phyloP scores from a whole-genome alignment of 2,113 vertebrate species.

The Ceuthmochares aereus region DNA sequence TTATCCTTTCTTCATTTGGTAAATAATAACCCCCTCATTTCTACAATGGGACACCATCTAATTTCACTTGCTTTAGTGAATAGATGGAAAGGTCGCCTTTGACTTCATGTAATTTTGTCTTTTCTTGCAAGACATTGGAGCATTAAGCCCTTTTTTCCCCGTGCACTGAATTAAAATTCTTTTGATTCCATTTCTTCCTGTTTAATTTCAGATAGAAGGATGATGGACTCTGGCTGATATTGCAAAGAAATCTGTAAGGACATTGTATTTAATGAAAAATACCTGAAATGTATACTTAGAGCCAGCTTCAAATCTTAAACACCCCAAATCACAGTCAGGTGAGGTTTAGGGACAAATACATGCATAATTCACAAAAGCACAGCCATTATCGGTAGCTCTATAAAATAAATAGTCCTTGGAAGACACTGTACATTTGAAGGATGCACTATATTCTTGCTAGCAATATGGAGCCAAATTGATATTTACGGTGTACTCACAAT shows the following conservation, averaged over 20 bases:
- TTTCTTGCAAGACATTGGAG: not conserved
- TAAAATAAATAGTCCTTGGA: constrained; percentile 15
- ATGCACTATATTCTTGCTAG: constrained; percentile 4
- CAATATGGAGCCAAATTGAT: constrained; percentile 36
- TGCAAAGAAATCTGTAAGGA: not conserved
- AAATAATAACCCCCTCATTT: constrained; percentile 39
- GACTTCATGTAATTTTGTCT: constrained; percentile 9
- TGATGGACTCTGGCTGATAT: not conserved
- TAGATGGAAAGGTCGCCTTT: not conserved
- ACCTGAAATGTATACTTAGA: not conserved
- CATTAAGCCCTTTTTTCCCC: not conserved
- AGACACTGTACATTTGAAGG: constrained; percentile 33
- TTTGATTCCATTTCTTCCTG: not conserved
- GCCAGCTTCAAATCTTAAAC: constrained; percentile 17
- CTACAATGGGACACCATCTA: not conserved
- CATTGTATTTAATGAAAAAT: constrained; percentile 14
- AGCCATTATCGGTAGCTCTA: not conserved
- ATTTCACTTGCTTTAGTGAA: constrained; percentile 10
- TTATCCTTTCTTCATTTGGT: constrained; percentile 2
- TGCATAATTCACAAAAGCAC: constrained; percentile 55
- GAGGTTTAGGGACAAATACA: constrained; percentile 24
- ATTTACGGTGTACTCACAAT: constrained; percentile 46
- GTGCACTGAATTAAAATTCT: not conserved
- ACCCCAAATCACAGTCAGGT: constrained; percentile 14
- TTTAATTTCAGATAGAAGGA: not conserved